Conservation (phyloP, 2,113 vertebrate genomes). For the Vimba vimba region DNA sequence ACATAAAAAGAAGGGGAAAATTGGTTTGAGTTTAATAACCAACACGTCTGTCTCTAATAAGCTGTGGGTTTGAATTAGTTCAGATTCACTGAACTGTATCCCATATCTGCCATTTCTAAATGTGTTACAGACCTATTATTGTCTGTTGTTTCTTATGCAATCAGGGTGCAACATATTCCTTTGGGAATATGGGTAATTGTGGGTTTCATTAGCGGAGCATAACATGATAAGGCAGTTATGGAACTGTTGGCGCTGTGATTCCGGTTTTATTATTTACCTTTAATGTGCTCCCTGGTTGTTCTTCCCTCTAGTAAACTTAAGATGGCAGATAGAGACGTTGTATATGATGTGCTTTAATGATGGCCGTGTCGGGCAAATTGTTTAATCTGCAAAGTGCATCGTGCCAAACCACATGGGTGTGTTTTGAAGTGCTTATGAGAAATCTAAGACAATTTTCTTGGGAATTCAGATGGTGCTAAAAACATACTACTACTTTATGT, state of each 20-base stretch:
- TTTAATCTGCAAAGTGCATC: conserved; percentile 30
- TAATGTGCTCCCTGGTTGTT: conserved; percentile 33
- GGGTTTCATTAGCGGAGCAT: conserved; percentile 70
- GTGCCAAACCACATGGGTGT: conserved; percentile 13
- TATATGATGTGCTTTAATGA: conserved; percentile 27
- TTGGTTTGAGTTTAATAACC: conserved; percentile 3
- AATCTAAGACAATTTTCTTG: conserved; percentile 19
- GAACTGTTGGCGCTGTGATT: conserved; percentile 55
- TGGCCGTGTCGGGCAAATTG: not conserved
- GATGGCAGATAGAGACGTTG: not conserved
- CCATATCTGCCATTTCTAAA: conserved; percentile 13
- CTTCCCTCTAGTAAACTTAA: conserved; percentile 12
- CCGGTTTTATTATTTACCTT: conserved; percentile 71
- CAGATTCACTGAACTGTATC: conserved; percentile 21
- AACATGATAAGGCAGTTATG: conserved; percentile 65
- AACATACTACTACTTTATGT: conserved; percentile 21
- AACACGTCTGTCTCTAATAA: conserved; percentile 38
- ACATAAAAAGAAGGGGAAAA: not conserved
- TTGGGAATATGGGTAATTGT: conserved; percentile 75
- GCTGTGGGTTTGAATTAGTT: conserved; percentile 17
- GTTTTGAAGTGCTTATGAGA: conserved; percentile 21
- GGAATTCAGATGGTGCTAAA: conserved; percentile 23
- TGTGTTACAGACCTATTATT: conserved; percentile 44
- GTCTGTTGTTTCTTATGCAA: conserved; percentile 69
- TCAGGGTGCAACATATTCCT: conserved; percentile 64